These are phyloP conservation scores for Siniperca knerii DNA, from an alignment of 2,113 vertebrate genomes.

Conservation along the genomic window DNA sequence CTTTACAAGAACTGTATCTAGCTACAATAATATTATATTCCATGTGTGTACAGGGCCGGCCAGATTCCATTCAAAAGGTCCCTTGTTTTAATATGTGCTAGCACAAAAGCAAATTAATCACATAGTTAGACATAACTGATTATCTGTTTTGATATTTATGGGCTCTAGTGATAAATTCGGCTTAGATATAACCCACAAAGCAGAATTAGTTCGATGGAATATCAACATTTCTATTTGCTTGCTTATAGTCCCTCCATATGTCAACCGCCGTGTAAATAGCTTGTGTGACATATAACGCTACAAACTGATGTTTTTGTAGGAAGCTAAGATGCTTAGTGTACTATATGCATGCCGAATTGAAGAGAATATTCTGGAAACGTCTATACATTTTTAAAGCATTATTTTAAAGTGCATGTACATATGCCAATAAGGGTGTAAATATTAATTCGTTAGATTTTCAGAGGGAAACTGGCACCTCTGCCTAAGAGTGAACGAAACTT, in stretches of 20 bases:
- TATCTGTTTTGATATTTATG: rapidly evolving
- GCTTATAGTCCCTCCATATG: too few species aligned
- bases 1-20: neutral
- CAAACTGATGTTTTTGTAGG: neutral
- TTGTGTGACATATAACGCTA: neutral
- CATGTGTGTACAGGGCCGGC: neutral
- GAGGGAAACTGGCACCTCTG: neutral
- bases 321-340: neutral
- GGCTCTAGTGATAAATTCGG: rapidly evolving
- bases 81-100: neutral
- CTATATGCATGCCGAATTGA: neutral
- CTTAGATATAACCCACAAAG: rapidly evolving
- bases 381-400: rapidly evolving
- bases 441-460: rapidly evolving
- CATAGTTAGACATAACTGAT: rapidly evolving
- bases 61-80: neutral
- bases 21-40: neutral
- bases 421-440: rapidly evolving
- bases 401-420: rapidly evolving
- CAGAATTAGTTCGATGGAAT: neutral
- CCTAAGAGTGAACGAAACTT: too few species aligned
- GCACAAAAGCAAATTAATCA: rapidly evolving
- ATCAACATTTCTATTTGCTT: neutral
- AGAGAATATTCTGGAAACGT: rapidly evolving
- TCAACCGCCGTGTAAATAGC: neutral